Base-by-base conservation (phyloP, 1,140 invertebrate species). In the Hirudo medicinalis region DNA sequence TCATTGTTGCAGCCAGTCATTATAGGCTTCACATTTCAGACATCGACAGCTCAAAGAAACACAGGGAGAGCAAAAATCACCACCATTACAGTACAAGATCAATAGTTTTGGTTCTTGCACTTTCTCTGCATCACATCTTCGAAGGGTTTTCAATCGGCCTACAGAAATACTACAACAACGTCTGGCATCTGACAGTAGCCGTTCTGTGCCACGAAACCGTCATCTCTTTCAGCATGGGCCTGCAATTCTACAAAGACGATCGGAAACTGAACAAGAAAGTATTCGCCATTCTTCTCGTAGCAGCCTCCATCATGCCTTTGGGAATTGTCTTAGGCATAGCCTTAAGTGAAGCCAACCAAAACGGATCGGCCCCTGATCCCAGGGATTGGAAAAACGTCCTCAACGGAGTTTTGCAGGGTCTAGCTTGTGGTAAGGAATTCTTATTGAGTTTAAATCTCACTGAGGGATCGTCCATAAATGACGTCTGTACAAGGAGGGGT, bases 371-470 rank as follows among this genome's bases (percentile, higher is more conserved):
- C 32, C 17, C 25, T 36, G 53, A 54, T 36, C 19, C n/a, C 19
- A 32, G 13, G 57, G 11, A 49, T 9, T 49, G 43, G 43, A 4
- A 63, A 32, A 72, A 80, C 20, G 74, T 86, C 36, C 75, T 83
- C 8, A 84, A 83, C 77, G 85, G 83, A 0, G 80, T 85, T 71
- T 79, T 88, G 49, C 85, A 87, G 78, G 86, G 84, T 69, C 74
- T 94, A 15, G 91, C 92, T 20, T 90, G 89, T 20, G 93, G 93
- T 40, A 94, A 91, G 4, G 11, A 49, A 49, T 49, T 49, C 13
- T 49, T 49, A 13, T 49, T 49, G 43, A 49, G 43, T 49, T 13
- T 17, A 49, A 49, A 49, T 36, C 32, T 36, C 32, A 36, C 6
- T 3, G 6, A 36, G 32, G 2, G 32, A 36, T 6, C 32, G n/a